Percentiles rank a stretch among this genome's conserved stretches.
Evolutionary conservation across 2,888 invertebrate genomes (phyloP).

Genomic region (Agrochola litura): DNA sequence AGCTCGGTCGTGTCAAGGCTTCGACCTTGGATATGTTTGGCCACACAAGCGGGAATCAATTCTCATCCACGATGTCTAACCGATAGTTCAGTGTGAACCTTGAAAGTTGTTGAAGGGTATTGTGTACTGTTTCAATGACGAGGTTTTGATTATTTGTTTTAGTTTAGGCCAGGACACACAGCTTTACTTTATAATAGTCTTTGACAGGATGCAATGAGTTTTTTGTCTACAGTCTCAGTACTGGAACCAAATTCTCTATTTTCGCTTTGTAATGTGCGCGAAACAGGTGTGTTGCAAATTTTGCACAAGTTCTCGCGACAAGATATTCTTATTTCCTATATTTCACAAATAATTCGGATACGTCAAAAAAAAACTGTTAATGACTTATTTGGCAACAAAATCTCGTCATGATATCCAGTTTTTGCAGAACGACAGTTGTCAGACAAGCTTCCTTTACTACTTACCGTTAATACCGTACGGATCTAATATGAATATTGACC

Average conservation of each 20-base stretch:
- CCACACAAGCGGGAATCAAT: slow-evolving; percentile 76
- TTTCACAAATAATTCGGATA: neutral
- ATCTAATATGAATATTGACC: slow-evolving; percentile 55
- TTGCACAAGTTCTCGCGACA: neutral
- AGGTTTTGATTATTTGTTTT: slow-evolving; percentile 12
- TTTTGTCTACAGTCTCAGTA: neutral
- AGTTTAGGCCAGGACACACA: neutral
- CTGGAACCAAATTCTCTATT: neutral
- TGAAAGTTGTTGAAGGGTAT: slow-evolving; percentile 49
- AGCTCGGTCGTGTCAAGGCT: slow-evolving; percentile 78
- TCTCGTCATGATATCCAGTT: slow-evolving; percentile 40
- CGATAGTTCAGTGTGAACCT: slow-evolving; percentile 45
- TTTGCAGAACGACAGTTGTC: slow-evolving; percentile 28
- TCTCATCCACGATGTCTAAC: slow-evolving; percentile 62
- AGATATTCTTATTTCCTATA: neutral
- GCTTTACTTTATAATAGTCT: neutral
- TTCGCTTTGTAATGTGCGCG: neutral
- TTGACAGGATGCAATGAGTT: neutral
- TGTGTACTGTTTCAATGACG: slow-evolving; percentile 41
- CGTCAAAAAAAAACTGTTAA: neutral
- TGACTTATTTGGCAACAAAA: slow-evolving; percentile 37
- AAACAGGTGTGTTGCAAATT: slow-evolving; percentile 4
- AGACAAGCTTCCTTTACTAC: slow-evolving; percentile 30
- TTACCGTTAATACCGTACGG: slow-evolving; percentile 51
- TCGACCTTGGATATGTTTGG: slow-evolving; percentile 76